These are phyloP conservation scores for Anadara kagoshimensis DNA, from an alignment of 1,140 invertebrate species.

Conservation along the genomic window DNA sequence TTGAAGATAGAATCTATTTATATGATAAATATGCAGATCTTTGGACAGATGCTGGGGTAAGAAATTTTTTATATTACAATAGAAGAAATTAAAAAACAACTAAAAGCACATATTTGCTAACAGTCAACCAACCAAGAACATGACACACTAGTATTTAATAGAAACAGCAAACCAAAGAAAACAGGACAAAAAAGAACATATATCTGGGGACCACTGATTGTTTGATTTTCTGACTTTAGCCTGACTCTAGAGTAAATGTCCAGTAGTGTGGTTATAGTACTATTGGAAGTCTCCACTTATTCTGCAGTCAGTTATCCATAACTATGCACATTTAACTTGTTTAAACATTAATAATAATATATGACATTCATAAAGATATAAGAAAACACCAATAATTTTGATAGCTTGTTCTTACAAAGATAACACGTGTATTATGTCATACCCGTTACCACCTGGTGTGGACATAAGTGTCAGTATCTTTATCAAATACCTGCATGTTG, in stretches of 20 bases:
- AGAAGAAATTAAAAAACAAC: background rate
- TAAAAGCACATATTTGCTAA: background rate
- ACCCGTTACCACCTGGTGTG: no score
- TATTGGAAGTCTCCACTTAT: no score
- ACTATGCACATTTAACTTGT: no score
- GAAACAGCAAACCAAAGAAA: background rate
- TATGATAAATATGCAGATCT: slow-evolving; percentile 37
- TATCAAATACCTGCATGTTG: no score
- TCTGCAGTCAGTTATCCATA: no score
- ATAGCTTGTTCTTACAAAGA: no score
- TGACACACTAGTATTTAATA: background rate
- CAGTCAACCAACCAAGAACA: background rate
- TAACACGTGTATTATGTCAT: no score
- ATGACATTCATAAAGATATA: no score
- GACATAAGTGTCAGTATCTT: no score
- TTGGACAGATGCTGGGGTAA: slow-evolving; percentile 40
- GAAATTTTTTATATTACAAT: background rate
- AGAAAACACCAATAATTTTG: no score
- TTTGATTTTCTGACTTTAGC: background rate
- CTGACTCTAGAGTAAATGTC: background rate
- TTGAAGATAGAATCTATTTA: slow-evolving; percentile 58
- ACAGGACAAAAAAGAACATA: background rate
- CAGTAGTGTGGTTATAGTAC: no score
- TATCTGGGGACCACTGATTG: background rate
- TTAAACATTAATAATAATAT: no score